Conservation (phyloP, 2,113 vertebrate species). For the Lophius piscatorius region DNA sequence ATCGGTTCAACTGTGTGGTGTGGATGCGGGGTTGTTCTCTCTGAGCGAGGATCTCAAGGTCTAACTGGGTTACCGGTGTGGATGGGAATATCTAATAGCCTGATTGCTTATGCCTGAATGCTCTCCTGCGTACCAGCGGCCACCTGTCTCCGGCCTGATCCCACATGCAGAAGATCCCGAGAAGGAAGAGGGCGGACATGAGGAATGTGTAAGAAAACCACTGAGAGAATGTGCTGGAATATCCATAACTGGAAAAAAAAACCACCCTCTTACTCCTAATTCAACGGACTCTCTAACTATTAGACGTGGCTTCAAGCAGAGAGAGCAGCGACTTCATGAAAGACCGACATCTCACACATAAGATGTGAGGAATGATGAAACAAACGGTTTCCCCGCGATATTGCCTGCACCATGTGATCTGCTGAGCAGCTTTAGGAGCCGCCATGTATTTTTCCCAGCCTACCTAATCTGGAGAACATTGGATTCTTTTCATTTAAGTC, state of each 20-base stretch:
- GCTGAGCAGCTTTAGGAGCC: constrained; percentile 48
- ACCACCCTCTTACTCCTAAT: constrained; percentile 12
- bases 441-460: constrained; percentile 15
- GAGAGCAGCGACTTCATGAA: too few relatives aligned
- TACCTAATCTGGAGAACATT: constrained; percentile 67
- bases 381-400: too few relatives aligned
- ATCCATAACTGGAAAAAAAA: constrained; percentile 15
- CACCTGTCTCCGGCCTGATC: constrained; percentile 72
- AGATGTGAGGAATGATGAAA: too few relatives aligned
- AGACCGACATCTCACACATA: too few relatives aligned
- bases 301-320: too few relatives aligned
- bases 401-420: constrained; percentile 48
- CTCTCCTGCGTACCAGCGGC: constrained; percentile 67
- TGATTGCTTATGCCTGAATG: constrained; percentile 74
- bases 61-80: constrained; percentile 67
- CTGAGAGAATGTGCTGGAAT: constrained; percentile 55
- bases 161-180: constrained; percentile 41
- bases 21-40: constrained; percentile 36
- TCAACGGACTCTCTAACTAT: constrained; percentile 15
- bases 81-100: constrained; percentile 74
- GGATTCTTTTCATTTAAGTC: constrained; percentile 66
- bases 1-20: too few relatives aligned
- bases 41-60: constrained; percentile 58
- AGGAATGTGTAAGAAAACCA: constrained; percentile 30
- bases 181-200: constrained; percentile 28